A percentile compares a stretch with the other conserved stretches of the same genome.
Conservation (phyloP, 2,888 invertebrate species). For the Lutraria lutraria region DNA sequence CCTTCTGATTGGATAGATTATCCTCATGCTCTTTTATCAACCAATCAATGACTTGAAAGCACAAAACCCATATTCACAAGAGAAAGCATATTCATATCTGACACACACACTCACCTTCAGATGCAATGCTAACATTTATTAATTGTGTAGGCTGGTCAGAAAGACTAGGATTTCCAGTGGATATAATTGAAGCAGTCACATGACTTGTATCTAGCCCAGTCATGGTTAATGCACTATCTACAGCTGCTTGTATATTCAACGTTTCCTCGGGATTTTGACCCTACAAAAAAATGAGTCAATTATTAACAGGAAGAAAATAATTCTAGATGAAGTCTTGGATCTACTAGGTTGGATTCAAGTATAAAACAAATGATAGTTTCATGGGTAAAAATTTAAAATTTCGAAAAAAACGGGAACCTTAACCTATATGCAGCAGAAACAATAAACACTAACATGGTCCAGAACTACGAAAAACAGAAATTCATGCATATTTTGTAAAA, state of each 20-base stretch:
- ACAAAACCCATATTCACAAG: background rate
- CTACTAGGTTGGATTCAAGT: too few species aligned
- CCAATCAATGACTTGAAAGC: background rate
- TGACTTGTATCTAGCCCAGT: slow-evolving; percentile 25
- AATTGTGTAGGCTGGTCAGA: slow-evolving; percentile 47
- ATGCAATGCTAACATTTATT: slow-evolving; percentile 48
- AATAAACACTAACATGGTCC: too few species aligned
- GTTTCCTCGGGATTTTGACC: slow-evolving; percentile 32
- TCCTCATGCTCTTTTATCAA: background rate
- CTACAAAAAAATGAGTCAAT: background rate
- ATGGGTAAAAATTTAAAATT: too few species aligned
- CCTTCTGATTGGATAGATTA: background rate
- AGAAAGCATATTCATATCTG: background rate
- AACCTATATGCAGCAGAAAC: too few species aligned
- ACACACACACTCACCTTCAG: slow-evolving; percentile 49
- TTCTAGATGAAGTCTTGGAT: too few species aligned
- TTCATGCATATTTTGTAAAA: too few species aligned
- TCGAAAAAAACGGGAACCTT: too few species aligned
- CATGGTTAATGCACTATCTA: slow-evolving; percentile 26
- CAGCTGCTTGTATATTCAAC: slow-evolving; percentile 3
- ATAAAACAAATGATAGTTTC: too few species aligned
- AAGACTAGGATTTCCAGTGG: slow-evolving; percentile 51
- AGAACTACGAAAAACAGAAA: too few species aligned
- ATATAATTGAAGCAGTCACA: slow-evolving; percentile 47
- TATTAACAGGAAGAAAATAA: background rate